A percentile compares a stretch with the other conserved stretches of the same genome.
phyloP scores from a whole-genome alignment of 2,113 vertebrate genomes.

The Fulmarus glacialis region DNA sequence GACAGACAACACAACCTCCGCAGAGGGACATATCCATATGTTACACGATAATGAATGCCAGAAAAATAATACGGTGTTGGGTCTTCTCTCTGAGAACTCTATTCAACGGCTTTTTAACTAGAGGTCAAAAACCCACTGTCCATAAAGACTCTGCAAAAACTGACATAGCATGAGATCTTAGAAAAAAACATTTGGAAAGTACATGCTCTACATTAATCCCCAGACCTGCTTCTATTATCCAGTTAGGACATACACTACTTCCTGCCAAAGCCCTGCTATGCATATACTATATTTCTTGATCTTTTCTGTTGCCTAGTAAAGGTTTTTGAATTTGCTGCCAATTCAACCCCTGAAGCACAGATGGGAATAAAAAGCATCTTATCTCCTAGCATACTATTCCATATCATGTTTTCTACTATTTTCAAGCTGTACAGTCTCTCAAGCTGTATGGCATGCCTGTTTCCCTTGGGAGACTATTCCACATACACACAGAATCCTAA shows the following conservation, averaged over 20 bases:
- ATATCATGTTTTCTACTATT: conserved; percentile 27
- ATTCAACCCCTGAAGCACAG: conserved; percentile 25
- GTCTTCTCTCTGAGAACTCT: background rate
- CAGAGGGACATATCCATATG: conserved; percentile 61
- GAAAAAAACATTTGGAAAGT: background rate
- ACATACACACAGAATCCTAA: background rate
- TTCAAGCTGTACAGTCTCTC: conserved; percentile 6
- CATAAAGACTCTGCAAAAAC: background rate
- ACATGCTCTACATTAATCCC: background rate
- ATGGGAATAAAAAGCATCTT: conserved; percentile 33
- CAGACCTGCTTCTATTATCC: background rate
- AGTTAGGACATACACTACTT: background rate
- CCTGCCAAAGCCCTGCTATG: background rate
- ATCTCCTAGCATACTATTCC: background rate
- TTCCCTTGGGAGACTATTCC: conserved; percentile 2
- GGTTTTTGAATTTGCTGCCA: conserved; percentile 36
- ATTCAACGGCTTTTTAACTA: background rate
- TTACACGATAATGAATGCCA: conserved; percentile 30
- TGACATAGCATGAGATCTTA: background rate
- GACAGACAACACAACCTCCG: conserved; percentile 65
- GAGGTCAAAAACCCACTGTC: background rate
- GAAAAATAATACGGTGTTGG: conserved; percentile 12
- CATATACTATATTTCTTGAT: background rate
- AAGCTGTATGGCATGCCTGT: background rate
- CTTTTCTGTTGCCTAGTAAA: conserved; percentile 43